Evolutionary conservation across 1,140 invertebrate species (phyloP).

Genomic region (Cephus cinctus): DNA sequence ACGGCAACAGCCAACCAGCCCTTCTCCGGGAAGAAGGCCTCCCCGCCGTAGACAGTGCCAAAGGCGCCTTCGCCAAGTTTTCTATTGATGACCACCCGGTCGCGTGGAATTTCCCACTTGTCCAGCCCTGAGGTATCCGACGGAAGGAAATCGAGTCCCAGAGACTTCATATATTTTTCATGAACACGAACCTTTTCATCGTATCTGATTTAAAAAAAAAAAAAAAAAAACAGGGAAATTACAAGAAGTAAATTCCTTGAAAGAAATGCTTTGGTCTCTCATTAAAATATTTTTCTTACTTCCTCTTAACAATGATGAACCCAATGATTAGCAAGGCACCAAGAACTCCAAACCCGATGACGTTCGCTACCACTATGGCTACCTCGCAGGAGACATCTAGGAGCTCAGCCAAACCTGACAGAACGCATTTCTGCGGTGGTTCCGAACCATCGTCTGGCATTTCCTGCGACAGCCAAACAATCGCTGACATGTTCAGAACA

Average conservation of each 20-base stretch:
- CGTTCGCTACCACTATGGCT: conserved; percentile 70
- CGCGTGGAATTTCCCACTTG: conserved; percentile 83
- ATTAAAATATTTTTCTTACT: conserved; percentile 43
- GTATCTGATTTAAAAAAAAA: conserved; percentile 55
- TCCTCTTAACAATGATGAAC: conserved; percentile 69
- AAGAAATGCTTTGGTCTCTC: not conserved
- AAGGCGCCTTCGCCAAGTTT: conserved; percentile 88
- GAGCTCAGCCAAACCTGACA: conserved; percentile 64
- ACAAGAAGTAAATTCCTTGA: not conserved
- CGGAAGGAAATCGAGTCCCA: conserved; percentile 65
- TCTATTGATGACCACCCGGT: conserved; percentile 86
- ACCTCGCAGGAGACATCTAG: conserved; percentile 71
- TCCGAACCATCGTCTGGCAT: conserved; percentile 71
- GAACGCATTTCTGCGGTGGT: conserved; percentile 59
- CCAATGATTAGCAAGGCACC: conserved; percentile 61
- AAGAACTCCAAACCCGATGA: conserved; percentile 66
- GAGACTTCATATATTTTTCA: conserved; percentile 70
- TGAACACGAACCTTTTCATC: conserved; percentile 70
- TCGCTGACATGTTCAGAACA: conserved; percentile 57
- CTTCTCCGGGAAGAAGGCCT: conserved; percentile 67
- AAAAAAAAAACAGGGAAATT: not conserved
- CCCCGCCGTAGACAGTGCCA: conserved; percentile 84
- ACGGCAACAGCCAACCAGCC: conserved; percentile 88
- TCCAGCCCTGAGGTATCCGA: conserved; percentile 62
- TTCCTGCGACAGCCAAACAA: conserved; percentile 66